Evolutionary conservation across 2,888 invertebrate genomes (phyloP).

Genomic region (Drosophila acutilabella): DNA sequence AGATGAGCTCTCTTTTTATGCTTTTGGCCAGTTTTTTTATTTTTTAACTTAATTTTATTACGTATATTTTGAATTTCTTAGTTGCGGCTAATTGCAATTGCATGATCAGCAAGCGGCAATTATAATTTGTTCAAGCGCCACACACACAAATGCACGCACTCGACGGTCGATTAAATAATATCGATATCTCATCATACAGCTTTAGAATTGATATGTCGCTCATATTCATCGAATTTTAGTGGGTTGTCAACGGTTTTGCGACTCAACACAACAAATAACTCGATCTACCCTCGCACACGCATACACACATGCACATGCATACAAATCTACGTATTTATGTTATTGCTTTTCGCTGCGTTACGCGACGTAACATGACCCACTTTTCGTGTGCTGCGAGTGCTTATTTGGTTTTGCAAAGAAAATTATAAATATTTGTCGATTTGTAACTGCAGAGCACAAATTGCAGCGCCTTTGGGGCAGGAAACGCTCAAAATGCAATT

Average conservation of each 20-base stretch:
- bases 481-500: constrained; percentile 69
- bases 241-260: not conserved
- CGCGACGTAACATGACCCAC: constrained; percentile 76
- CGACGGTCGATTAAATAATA: constrained; percentile 7
- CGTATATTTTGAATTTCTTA: constrained; percentile 55
- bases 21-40: constrained; percentile 59
- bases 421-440: constrained; percentile 59
- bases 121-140: constrained; percentile 55
- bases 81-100: constrained; percentile 69
- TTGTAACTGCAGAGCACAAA: constrained; percentile 68
- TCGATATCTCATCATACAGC: not conserved
- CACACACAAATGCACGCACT: constrained; percentile 20
- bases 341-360: constrained; percentile 38
- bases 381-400: constrained; percentile 54
- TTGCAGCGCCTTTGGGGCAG: constrained; percentile 53
- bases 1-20: constrained; percentile 50
- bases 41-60: constrained; percentile 67
- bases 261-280: no score
- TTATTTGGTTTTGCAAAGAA: constrained; percentile 50
- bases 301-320: not conserved
- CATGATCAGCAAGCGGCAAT: constrained; percentile 67
- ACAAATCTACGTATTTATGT: constrained; percentile 1
- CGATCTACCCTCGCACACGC: constrained; percentile 8
- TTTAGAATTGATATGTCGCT: not conserved
- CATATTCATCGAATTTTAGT: constrained; percentile 1